These are phyloP conservation scores for Paratrypauchen microcephalus DNA, from an alignment of 2,797 vertebrate species.

Conservation along the genomic window DNA sequence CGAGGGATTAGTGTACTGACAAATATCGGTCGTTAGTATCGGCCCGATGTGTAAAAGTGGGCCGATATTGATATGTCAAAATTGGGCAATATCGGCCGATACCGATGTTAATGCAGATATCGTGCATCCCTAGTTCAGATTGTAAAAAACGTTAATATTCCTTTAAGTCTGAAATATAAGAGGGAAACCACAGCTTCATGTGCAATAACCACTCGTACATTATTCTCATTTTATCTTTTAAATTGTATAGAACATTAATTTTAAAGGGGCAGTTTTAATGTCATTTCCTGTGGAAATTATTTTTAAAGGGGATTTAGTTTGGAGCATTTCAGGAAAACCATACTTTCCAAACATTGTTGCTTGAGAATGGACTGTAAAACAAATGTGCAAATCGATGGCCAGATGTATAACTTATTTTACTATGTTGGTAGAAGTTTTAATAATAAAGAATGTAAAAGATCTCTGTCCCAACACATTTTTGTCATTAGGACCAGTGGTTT, in stretches of 20 bases:
- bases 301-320: slow-evolving; percentile 54
- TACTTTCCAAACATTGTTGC: slow-evolving; percentile 56
- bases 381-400: slow-evolving; percentile 68
- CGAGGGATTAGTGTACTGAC: too few species aligned
- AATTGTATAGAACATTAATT: slow-evolving; percentile 53
- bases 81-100: too few species aligned
- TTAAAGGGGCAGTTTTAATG: slow-evolving; percentile 75
- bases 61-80: too few species aligned
- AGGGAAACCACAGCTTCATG: slow-evolving; percentile 62
- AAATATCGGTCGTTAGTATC: too few species aligned
- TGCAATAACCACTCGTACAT: slow-evolving; percentile 86
- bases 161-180: slow-evolving; percentile 52
- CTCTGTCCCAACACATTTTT: not conserved
- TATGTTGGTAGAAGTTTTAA: slow-evolving; percentile 82
- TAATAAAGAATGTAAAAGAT: slow-evolving; percentile 80
- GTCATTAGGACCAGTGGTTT: not conserved
- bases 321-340: slow-evolving; percentile 62
- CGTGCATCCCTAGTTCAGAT: too few species aligned
- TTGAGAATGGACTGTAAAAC: slow-evolving; percentile 53
- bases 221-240: slow-evolving; percentile 59
- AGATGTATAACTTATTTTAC: slow-evolving; percentile 82
- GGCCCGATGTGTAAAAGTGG: too few species aligned
- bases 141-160: too few species aligned
- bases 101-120: too few species aligned
- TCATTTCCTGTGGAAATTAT: slow-evolving; percentile 97